Evolutionary conservation across 2,888 invertebrate species (phyloP).

Genomic region (Abrostola tripartita): DNA sequence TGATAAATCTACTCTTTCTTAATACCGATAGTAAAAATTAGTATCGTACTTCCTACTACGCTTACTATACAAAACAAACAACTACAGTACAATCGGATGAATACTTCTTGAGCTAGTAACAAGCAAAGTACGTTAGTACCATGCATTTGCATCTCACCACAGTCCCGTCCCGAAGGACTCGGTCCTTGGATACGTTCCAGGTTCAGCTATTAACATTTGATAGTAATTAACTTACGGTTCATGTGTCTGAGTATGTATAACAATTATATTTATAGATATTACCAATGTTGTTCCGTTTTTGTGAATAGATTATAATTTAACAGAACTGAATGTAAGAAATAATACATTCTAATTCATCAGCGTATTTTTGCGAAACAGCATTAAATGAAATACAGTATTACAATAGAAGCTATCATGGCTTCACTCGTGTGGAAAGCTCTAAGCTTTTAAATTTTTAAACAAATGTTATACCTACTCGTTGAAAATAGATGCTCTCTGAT

Average conservation of each 20-base stretch:
- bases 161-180: slow-evolving; percentile 58
- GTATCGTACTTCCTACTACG: background rate
- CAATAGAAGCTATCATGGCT: background rate
- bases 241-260: background rate
- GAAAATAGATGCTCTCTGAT: too few relatives aligned
- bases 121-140: slow-evolving; percentile 66
- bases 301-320: too few relatives aligned
- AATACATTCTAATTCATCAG: too few relatives aligned
- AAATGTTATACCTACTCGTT: background rate
- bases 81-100: background rate
- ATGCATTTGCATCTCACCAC: slow-evolving; percentile 71
- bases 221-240: background rate
- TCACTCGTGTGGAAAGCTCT: background rate
- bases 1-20: too few relatives aligned
- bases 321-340: too few relatives aligned
- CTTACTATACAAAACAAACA: background rate
- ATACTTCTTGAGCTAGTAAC: slow-evolving; percentile 45
- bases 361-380: too few relatives aligned
- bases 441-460: background rate
- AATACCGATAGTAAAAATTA: background rate
- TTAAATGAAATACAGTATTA: too few relatives aligned
- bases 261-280: too few relatives aligned
- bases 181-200: background rate
- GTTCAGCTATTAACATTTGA: background rate
- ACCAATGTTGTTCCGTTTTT: too few relatives aligned